Base-by-base conservation (phyloP, 2,888 invertebrate genomes). In the Yponomeuta evonymella region DNA sequence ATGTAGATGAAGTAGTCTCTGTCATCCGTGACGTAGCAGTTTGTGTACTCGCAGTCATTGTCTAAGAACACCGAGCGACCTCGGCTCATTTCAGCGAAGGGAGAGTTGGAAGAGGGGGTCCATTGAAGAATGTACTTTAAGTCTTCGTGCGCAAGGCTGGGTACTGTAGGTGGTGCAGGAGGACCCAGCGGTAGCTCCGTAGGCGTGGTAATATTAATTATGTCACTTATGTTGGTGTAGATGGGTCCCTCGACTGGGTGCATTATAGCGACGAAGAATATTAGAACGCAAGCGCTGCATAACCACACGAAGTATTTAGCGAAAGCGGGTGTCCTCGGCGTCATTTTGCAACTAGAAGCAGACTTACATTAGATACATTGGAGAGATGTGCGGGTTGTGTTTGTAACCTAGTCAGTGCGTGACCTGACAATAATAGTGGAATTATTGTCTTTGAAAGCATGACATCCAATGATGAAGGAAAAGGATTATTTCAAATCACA, bases 101-200 rank as follows among this genome's bases (percentile, higher is more conserved):
- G 74, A 9, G 71, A 72, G 12, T 43, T 68, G n/a, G 65, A 66
- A 48, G 72, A 48, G 5, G 51, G 58, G 2, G 86, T 86, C 88
- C 88, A 89, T 72, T 80, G 75, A 58, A 88, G 74, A 72, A 88
- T 81, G 71, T 85, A 81, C 76, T 86, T 85, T 4, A 83, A 69
- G 65, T 65, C 69, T 9, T 65, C 65, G 65, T 65, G 65, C 29
- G 10, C 65, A 29, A 65, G 30, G 33, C 29, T 65, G 29, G 65
- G 65, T 23, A 58, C 51, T 58, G 51, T 12, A 12, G 51, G 51
- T 15, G 51, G 3, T 8, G 5, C 15, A 15, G 51, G 15, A 58
- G 51, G 51, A 15, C 15, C 51, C 15, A 58, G 51, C 51, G 51
- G 51, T 58, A 58, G 3, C 51, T 58, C 51, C 15, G 51, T 58